Evolutionary conservation across 2,797 vertebrate species (phyloP), one percentile per base, ranked within the genome.

Genomic region (Eospalax fontanierii): DNA sequence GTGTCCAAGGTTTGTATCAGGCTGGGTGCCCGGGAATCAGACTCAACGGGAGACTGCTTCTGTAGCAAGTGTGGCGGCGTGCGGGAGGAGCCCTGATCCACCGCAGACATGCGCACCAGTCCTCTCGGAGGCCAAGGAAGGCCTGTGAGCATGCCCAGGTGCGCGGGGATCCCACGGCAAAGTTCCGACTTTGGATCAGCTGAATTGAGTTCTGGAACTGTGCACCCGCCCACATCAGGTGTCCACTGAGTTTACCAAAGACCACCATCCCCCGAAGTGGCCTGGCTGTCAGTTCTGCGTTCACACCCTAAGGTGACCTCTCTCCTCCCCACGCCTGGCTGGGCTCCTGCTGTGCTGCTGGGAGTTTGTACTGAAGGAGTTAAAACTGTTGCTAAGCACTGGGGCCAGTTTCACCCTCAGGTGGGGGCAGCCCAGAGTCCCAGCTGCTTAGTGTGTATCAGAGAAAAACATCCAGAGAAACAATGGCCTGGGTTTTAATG

Each of bases 401-500:
- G 2, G 65, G 0, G 0, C 6, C 0, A 12, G 46, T 19, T 6
- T n/a, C 54, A 68, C 61, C 59, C 66, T 61, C 38, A 11, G 4
- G 28, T 0, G 0, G 79, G 95, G 65, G 35, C 5, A 46, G 30
- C 8, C 0, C 12, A 54, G 0, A 11, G 40, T 65, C 78, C 78
- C 87, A 7, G 65, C 0, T 79, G 89, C 63, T 80, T 0, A 0
- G 4, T 84, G 54, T 21, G 12, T 33, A 61, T 89, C 0, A 0
- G 76, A 26, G 0, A 0, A 73, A 57, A 46, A 59, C 73, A 71
- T 65, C 4, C 12, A 3, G 73, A 10, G 91, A 95, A 73, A 96
- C 2, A 1, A 68, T 57, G 75, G 54, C 87, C 84, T 85, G 70
- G 83, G 88, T 70, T 93, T 96, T 96, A 97, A 97, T 97, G 94